A percentile compares a stretch with the other conserved stretches of the same genome.
Conservation (phyloP, 2,888 invertebrate species). For the Athetis lepigone region DNA sequence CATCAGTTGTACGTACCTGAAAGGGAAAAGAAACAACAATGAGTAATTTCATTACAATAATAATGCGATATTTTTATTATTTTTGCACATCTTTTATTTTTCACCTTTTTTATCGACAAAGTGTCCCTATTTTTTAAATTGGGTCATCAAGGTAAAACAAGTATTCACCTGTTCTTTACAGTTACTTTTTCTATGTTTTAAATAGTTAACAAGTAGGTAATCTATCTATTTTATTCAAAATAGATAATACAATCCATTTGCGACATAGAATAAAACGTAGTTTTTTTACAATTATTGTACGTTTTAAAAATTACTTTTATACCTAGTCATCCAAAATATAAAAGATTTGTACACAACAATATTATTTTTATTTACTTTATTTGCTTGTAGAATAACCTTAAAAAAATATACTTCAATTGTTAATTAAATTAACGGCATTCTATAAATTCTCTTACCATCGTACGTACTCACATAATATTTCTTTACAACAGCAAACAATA, state of each 20-base stretch:
- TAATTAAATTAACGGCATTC: conserved; percentile 50
- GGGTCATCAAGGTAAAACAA: background rate
- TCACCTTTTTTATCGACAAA: background rate
- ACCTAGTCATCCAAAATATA: background rate
- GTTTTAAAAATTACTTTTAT: background rate
- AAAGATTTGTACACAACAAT: background rate
- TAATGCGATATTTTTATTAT: background rate
- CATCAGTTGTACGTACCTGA: conserved; percentile 75
- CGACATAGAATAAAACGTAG: no score
- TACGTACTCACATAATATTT: conserved; percentile 8
- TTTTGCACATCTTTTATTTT: background rate
- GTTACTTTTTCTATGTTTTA: no score
- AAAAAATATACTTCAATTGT: no score
- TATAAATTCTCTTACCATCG: conserved; percentile 21
- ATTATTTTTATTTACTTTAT: background rate
- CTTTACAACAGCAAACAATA: conserved; percentile 42
- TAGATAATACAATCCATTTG: no score
- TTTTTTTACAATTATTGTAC: no score
- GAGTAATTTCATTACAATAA: background rate
- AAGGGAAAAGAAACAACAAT: conserved; percentile 62
- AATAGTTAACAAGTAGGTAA: no score
- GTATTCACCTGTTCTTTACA: background rate
- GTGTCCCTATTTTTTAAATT: background rate
- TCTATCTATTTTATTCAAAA: no score
- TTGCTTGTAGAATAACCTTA: no score